Evolutionary conservation across 2,113 vertebrate genomes (phyloP).

Genomic region (Illadopsis cleaveri): DNA sequence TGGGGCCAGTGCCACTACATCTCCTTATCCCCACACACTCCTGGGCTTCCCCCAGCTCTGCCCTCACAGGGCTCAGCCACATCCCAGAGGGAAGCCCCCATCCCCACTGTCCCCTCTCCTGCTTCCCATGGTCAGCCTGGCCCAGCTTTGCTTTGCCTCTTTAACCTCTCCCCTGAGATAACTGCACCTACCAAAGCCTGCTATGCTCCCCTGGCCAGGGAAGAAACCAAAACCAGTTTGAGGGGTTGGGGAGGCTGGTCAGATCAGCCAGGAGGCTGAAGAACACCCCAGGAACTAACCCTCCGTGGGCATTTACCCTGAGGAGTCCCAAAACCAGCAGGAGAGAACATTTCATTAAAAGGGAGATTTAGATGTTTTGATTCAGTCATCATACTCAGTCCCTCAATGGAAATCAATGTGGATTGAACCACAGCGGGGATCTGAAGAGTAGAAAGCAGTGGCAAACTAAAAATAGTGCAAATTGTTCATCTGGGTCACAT

Average conservation of each 20-base stretch:
- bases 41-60: neutral
- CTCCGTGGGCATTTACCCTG: neutral
- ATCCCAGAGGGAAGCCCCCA: neutral
- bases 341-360: neutral
- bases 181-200: neutral
- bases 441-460: neutral
- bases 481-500: neutral
- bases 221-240: fast-evolving
- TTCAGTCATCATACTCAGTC: neutral
- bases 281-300: neutral
- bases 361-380: neutral
- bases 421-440: neutral
- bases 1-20: fast-evolving
- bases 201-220: neutral
- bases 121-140: neutral
- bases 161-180: neutral
- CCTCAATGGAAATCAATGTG: neutral
- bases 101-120: neutral
- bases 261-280: neutral
- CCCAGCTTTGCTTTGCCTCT: neutral
- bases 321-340: neutral
- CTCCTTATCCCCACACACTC: neutral
- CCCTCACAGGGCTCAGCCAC: neutral
- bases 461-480: neutral
- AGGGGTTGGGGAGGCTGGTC: neutral